Conservation (phyloP, 2,888 invertebrate genomes). For the Pachycephus smyrnensis region DNA sequence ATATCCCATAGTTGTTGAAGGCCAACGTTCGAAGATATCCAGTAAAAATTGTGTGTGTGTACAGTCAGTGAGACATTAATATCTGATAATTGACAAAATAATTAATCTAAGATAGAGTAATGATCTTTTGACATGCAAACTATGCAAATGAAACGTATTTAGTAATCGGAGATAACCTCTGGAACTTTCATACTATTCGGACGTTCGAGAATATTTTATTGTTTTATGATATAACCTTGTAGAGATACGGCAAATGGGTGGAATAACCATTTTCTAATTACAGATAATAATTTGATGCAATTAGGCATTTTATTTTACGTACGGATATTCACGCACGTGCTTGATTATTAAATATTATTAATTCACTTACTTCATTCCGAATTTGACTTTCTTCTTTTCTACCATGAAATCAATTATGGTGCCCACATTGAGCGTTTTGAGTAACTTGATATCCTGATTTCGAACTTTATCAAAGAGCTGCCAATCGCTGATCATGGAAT, state of each 20-base stretch:
- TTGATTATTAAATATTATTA: background rate
- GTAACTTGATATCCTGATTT: conserved; percentile 76
- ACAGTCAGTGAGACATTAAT: background rate
- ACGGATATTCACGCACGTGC: background rate
- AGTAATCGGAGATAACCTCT: background rate
- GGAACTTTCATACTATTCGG: background rate
- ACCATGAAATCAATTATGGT: conserved; percentile 87
- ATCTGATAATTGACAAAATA: background rate
- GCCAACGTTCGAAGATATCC: background rate
- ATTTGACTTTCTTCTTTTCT: conserved; percentile 86
- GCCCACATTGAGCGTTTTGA: conserved; percentile 77
- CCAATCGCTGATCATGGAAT: conserved; percentile 65
- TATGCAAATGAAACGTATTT: background rate
- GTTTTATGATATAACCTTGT: background rate
- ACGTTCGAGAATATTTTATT: background rate
- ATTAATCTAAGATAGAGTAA: background rate
- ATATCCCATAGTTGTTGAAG: background rate
- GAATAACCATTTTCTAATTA: background rate
- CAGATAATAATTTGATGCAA: background rate
- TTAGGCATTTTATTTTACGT: background rate
- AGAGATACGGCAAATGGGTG: background rate
- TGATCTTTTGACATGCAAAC: background rate
- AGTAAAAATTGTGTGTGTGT: background rate
- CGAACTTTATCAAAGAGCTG: conserved; percentile 75
- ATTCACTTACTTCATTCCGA: conserved; percentile 78